phyloP scores from a whole-genome alignment of 64 coral and sea anemone species.

The Porites australiensis region DNA sequence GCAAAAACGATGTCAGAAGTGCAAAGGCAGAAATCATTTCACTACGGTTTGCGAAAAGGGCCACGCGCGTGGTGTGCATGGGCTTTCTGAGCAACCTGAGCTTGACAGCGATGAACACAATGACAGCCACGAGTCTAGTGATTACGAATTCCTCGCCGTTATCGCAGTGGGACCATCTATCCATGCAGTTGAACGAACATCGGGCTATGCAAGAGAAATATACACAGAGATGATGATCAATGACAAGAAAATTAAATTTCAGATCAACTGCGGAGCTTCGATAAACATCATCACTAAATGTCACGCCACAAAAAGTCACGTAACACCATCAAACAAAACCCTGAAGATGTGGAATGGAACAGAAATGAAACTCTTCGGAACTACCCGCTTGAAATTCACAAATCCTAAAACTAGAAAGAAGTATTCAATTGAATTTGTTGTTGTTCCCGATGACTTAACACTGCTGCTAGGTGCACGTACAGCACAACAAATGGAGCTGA shows the following conservation, averaged over 20 bases:
- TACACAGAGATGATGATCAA: too few relatives aligned
- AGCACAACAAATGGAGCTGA: too few relatives aligned
- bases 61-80: too few relatives aligned
- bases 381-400: background rate
- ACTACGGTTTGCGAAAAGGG: background rate
- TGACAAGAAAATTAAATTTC: too few relatives aligned
- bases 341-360: too few relatives aligned
- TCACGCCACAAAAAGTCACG: slow-evolving; percentile 8
- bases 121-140: background rate
- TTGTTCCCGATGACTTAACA: too few relatives aligned
- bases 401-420: too few relatives aligned
- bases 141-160: slow-evolving; percentile 44
- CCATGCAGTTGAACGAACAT: slow-evolving; percentile 22
- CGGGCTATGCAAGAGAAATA: slow-evolving; percentile 20
- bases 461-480: background rate
- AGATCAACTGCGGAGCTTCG: slow-evolving; percentile 48
- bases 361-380: slow-evolving; percentile 40
- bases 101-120: slow-evolving; percentile 11
- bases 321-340: too few relatives aligned
- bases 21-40: slow-evolving; percentile 41
- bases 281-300: slow-evolving; percentile 36
- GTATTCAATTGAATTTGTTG: too few relatives aligned
- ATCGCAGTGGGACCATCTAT: background rate
- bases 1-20: slow-evolving; percentile 19
- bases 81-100: too few relatives aligned